Base-by-base conservation (phyloP, 1,140 invertebrate species). In the Drosophila lacteicornis region DNA sequence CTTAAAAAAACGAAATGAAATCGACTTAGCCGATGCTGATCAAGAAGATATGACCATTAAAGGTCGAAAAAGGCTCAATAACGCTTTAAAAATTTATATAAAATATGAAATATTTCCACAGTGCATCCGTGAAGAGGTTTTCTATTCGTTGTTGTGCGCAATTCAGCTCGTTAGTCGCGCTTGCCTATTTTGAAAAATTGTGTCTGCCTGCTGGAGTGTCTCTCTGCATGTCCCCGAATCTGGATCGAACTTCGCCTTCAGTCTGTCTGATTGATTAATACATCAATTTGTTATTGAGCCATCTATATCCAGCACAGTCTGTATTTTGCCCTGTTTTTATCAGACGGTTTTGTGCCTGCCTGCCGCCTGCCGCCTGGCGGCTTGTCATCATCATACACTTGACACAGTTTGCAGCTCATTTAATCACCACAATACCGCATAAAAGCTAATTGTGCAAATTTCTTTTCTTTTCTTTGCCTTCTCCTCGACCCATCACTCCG, bases 401-500 rank as follows among this genome's bases (percentile, higher is more conserved):
- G 73, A 88, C 84, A 88, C 84, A 80, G 77, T 87, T 87, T 88
- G 84, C 84, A 87, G 84, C 84, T 87, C 84, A 87, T 88, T 87
- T 88, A 87, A 87, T 88, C 84, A 82, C 73, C 73, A 88, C 84
- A 88, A 88, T 84, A 61, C 73, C 73, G 69, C 84, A 87, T 87
- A 82, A 87, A 87, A 87, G 84, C 84, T 88, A 87, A 87, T 87
- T 87, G 85, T 87, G 84, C 76, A 87, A 87, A 66, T 79, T 80
- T 73, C 67, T 73, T 66, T 58, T 66, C 46, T 22, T 49, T 49
- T 49, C 46, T 25, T 55, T 73, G 17, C 43, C 60, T 58, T 25
- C 42, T 11, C 15, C 40, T 33, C 38, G 46, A 66, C 65, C 60
- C 46, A 62, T 45, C 38, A 11, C n/a, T 25, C 15, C 30, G 8